Evolutionary conservation across 2,113 vertebrate genomes (phyloP), one percentile per base, ranked within the genome.

Genomic region (Elachura formosa): DNA sequence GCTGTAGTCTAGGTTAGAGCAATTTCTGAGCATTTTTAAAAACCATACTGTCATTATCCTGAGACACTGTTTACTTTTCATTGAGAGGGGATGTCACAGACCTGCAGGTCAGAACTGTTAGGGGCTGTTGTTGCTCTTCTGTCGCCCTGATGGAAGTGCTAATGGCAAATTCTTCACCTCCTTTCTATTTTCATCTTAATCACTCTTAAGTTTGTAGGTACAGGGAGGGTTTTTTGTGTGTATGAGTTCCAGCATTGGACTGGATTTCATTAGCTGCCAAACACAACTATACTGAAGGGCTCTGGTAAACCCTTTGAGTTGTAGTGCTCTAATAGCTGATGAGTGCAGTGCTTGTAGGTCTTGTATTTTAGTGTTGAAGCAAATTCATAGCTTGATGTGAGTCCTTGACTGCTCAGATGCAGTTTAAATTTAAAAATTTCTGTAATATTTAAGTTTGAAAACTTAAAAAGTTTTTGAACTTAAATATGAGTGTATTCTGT

Each of bases 31-130:
- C 6, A 19, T 4, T 61, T 56, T n/a, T 28, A 19, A 23, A 75
- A 88, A 11, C 2, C 31, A 21, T 9, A 6, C 7, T 61, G 26
- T 46, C 0, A 0, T n/a, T 71, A 10, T 21, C 4, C 6, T 28
- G 17, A 79, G 16, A 7, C 2, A 14, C 6, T 56, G 8, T 59
- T 34, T 41, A 3, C 56, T 49, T 33, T 45, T 59, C 4, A 5
- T 2, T 28, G 11, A 68, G 15, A 71, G 23, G 29, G 31, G 40
- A 9, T 13, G 10, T 51, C 15, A 3, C 15, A 28, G 1, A 24
- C 15, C 14, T 54, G 25, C 66, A 74, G 7, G 15, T 59, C 17
- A 7, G 3, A 63, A 0, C 29, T 59, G 2, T 51, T 52, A 11
- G n/a, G 31, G 52, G 14, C 21, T 25, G 6, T n/a, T 58, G 11